Base-by-base conservation (phyloP, 2,113 vertebrate genomes). In the Cyprinodon tularosa region DNA sequence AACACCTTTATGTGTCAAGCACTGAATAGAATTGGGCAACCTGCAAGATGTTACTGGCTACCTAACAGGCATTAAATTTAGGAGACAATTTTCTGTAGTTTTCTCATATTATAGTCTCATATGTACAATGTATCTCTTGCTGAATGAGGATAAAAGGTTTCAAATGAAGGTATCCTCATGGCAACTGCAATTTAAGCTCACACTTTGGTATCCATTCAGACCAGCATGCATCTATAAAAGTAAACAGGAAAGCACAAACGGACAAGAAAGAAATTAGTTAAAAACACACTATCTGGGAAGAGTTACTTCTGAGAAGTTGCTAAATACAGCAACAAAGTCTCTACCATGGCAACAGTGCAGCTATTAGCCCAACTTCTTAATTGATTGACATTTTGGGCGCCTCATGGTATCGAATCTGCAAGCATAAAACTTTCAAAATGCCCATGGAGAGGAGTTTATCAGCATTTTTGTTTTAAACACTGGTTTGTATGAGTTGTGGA, bases 81-180 rank as follows among this genome's bases (percentile, higher is more conserved):
- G 39, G 1, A 14, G 12, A 20, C 69, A 37, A 2, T 29, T 57
- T 4, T 15, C 22, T 71, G 22, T 42, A 9, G 29, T 42, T 44
- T 48, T 13, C 22, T 22, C 36, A 40, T 13, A 3, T n/a, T 62
- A 40, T 69, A 12, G 37, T 29, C 53, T 7, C 39, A 59, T 9
- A 4, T 36, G 12, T 68, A 53, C 2, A 29, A 44, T n/a, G 39
- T 15, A 17, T 45, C 68, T 74, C 57, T 61, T 42, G 61, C 37
- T 11, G 36, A 37, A 38, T 68, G 71, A 40, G 78, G 78, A 85
- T 83, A 78, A 89, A 89, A 22, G n/a, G 45, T 65, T 82, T 85
- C 78, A 78, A 87, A 68, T 20, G 42, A 5, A 57, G 15, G 8
- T n/a, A 29, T 29, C 44, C 47, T 63, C 13, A 11, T 67, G 37